phyloP scores from a whole-genome alignment of 1,140 invertebrate species.

The Lamellibrachia luymesi region DNA sequence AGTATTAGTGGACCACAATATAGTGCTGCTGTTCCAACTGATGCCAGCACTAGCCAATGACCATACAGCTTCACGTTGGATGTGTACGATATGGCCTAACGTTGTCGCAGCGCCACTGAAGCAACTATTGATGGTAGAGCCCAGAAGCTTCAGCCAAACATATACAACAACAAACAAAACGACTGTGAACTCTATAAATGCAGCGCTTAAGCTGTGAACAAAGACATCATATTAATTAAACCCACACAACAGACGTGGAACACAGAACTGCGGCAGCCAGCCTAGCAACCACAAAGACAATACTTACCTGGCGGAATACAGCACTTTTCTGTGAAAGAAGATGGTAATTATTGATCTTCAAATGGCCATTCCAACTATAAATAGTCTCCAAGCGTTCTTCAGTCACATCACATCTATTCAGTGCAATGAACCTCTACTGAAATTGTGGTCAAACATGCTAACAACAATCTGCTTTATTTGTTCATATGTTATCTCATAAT shows the following conservation, averaged over 20 bases:
- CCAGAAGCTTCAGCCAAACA: too few relatives aligned
- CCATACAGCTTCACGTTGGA: background rate
- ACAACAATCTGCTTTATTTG: background rate
- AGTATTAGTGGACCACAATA: too few relatives aligned
- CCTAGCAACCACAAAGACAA: background rate
- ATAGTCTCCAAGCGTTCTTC: background rate
- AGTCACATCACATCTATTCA: too few relatives aligned
- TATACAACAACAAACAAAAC: background rate
- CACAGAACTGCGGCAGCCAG: background rate
- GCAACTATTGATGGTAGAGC: background rate
- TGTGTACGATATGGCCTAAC: background rate
- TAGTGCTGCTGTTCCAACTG: background rate
- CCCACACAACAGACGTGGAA: background rate
- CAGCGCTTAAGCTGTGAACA: background rate
- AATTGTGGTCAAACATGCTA: background rate
- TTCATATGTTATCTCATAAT: background rate
- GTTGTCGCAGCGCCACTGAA: background rate
- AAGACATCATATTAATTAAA: background rate
- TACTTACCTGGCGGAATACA: slow-evolving; percentile 6
- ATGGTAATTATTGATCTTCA: background rate
- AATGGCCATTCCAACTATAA: background rate
- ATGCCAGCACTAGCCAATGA: background rate
- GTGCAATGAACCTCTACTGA: background rate
- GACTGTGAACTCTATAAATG: background rate
- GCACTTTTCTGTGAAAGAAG: background rate